Conservation (phyloP, 2,113 vertebrate species). For the Labeo rohita region DNA sequence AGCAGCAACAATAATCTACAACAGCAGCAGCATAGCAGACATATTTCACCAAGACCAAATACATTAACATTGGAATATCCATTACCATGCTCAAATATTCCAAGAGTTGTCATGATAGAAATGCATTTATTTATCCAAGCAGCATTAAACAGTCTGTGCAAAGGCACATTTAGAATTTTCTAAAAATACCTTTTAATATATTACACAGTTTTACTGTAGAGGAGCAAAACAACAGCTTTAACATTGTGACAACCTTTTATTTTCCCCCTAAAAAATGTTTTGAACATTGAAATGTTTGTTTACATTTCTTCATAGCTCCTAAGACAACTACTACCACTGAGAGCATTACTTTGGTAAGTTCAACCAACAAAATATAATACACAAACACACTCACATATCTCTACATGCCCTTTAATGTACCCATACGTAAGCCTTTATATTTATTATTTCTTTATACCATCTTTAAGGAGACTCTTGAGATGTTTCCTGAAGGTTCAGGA, state of each 20-base stretch:
- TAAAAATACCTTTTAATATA: background rate
- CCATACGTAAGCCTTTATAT: background rate
- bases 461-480: slow-evolving; percentile 31
- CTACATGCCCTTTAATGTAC: background rate
- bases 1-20: no score
- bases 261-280: background rate
- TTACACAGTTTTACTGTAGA: background rate
- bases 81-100: no score
- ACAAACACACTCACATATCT: background rate
- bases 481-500: slow-evolving; percentile 42
- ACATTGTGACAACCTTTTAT: background rate
- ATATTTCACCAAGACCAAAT: no score
- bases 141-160: no score
- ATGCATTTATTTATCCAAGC: no score
- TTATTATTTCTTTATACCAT: background rate
- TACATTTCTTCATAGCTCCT: slow-evolving; percentile 52
- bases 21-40: no score
- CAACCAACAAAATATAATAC: background rate
- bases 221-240: background rate
- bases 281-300: background rate
- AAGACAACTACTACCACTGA: slow-evolving; percentile 15
- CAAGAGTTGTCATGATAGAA: no score
- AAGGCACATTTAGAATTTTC: background rate
- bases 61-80: no score
- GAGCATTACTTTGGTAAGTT: slow-evolving; percentile 50